Conservation (phyloP, 2,888 invertebrate genomes). For the Argyresthia albistria region DNA sequence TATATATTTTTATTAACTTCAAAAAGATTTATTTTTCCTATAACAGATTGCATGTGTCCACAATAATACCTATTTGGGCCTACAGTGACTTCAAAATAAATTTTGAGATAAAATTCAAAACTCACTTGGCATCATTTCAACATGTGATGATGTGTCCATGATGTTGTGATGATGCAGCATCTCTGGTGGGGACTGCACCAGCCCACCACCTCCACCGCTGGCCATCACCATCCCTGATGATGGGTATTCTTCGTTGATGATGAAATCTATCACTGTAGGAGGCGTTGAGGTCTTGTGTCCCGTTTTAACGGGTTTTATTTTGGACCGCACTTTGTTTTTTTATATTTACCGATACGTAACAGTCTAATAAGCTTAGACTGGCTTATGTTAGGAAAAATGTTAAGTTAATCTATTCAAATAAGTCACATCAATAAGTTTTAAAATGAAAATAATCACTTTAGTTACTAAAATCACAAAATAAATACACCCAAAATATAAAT, state of each 20-base stretch:
- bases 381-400: not conserved
- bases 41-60: too few species aligned
- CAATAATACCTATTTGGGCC: not conserved
- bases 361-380: not conserved
- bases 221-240: constrained; percentile 66
- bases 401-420: not conserved
- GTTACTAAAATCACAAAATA: constrained; percentile 7
- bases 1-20: too few species aligned
- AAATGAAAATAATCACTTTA: not conserved
- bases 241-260: constrained; percentile 25
- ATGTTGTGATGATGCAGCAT: constrained; percentile 67
- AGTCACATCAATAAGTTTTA: not conserved
- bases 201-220: constrained; percentile 63
- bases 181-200: constrained; percentile 69
- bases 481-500: constrained; percentile 14
- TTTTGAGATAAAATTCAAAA: constrained; percentile 12
- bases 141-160: constrained; percentile 65
- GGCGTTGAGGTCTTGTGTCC: not conserved
- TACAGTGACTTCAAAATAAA: too few species aligned
- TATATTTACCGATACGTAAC: too few species aligned
- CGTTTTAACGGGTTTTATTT: too few species aligned
- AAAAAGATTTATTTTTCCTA: too few species aligned
- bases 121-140: constrained; percentile 69
- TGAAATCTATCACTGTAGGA: constrained; percentile 16
- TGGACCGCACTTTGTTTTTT: too few species aligned